Base-by-base conservation (phyloP, 37 sponge, comb jelly and placozoan species). In the Diacarnus erythraeanus region DNA sequence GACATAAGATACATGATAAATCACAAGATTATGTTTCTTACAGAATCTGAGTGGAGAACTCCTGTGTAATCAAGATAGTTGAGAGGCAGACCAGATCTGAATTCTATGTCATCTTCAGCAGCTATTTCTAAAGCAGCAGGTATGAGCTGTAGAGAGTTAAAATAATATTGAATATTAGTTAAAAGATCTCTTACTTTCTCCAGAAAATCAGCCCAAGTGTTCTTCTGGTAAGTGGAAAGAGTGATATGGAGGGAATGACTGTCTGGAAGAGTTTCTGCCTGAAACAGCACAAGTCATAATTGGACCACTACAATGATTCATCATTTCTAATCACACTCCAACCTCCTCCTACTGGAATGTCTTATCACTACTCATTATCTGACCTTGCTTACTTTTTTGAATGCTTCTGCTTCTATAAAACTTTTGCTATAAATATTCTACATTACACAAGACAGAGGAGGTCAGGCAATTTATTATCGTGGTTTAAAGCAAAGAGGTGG, bases 171-270 rank as follows among this genome's bases (percentile, higher is more conserved):
- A 17, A 26, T 4, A 35, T 27, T 71, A n/a, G n/a, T 6, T 8
- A 8, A 69, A 8, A 40, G 20, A 18, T 17, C 37, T 6, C 76
- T 60, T 42, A 94, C 97, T 82, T 93, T 93, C 42, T 88, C 85
- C 36, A 98, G 60, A 1, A 91, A 57, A 57, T 93, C 94, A 25
- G 86, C 92, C 96, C 96, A 98, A 4, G 96, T 82, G 82, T 98
- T 90, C 81, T 79, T 88, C 78, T 98, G 99, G 74, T 71, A 89
- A 0, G 99, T 91, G 42, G 97, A 95, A 3, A 97, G 43, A 57
- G 98, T 97, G 38, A 97, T 71, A 60, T 97, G 98, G 1, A 97
- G 67, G 9, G 98, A 97, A 79, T 97, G 96, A 25, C 76, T 64
- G 57, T 92, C 94, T 63, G 91, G 77, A 17, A 90, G 78, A 38